These are phyloP conservation scores for Cichlasoma orientale DNA, from an alignment of 2,797 vertebrate species.

Conservation along the genomic window DNA sequence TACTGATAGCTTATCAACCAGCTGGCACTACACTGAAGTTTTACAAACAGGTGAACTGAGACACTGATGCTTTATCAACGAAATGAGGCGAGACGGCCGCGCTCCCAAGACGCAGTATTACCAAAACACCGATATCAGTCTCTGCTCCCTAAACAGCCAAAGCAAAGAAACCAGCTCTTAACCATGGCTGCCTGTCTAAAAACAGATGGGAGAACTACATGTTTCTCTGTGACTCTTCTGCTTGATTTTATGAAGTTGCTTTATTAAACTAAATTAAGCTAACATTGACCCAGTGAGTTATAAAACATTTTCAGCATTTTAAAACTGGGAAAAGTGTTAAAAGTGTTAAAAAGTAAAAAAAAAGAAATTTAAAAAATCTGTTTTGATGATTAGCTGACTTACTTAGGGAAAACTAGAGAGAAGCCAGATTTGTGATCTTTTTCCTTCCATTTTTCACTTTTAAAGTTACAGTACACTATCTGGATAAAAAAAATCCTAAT, in stretches of 20 bases:
- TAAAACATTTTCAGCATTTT: not conserved
- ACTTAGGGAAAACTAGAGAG: not conserved
- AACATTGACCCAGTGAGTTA: not conserved
- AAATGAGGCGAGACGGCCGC: constrained; percentile 8
- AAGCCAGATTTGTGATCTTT: not conserved
- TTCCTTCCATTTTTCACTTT: not conserved
- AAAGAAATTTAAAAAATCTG: not conserved
- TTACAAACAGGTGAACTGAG: constrained; percentile 1
- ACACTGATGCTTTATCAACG: constrained; percentile 28
- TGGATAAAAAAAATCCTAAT: not conserved
- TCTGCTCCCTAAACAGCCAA: too few relatives aligned
- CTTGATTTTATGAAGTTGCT: not conserved
- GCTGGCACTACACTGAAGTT: not conserved
- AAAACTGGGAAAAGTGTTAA: not conserved
- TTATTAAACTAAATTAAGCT: not conserved
- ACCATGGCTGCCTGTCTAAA: not conserved
- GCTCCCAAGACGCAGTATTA: not conserved
- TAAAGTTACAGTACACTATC: not conserved
- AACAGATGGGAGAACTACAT: not conserved
- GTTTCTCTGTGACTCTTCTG: not conserved
- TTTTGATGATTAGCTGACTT: not conserved
- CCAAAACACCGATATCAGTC: constrained; percentile 1
- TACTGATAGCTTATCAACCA: not conserved
- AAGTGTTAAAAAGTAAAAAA: not conserved
- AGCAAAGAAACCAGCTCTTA: not conserved